These are phyloP conservation scores for Hyles lineata DNA, from an alignment of 2,888 invertebrate genomes.

Conservation along the genomic window DNA sequence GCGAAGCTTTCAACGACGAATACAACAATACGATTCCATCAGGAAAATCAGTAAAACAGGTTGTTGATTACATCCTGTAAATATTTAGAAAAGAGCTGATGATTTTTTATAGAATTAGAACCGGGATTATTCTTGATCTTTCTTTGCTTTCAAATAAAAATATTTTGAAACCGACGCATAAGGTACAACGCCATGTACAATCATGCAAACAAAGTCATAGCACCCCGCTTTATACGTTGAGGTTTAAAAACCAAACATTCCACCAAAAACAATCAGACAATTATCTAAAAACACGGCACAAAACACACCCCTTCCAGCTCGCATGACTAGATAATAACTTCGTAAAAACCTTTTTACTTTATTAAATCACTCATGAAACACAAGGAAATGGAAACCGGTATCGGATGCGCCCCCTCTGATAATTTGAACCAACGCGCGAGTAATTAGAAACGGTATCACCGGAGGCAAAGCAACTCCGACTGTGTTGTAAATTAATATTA, in stretches of 20 bases:
- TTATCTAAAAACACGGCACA: background rate
- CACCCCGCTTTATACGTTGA: no score
- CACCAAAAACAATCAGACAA: background rate
- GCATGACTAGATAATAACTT: constrained; percentile 14
- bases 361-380: constrained; percentile 25
- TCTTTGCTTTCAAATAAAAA: no score
- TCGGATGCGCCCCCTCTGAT: background rate
- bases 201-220: no score
- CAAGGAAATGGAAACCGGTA: constrained; percentile 10
- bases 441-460: constrained; percentile 8
- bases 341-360: constrained; percentile 16
- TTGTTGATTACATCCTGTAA: no score
- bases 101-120: no score
- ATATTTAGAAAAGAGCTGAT: no score
- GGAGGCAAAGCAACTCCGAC: background rate
- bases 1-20: no score
- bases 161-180: no score
- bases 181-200: no score
- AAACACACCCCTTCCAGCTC: background rate
- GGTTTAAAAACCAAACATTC: background rate
- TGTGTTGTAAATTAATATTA: background rate
- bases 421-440: constrained; percentile 12
- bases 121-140: no score
- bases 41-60: no score
- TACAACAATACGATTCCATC: no score